These are phyloP conservation scores for Seira musarum DNA, from an alignment of 2,888 invertebrate species.

Conservation along the genomic window DNA sequence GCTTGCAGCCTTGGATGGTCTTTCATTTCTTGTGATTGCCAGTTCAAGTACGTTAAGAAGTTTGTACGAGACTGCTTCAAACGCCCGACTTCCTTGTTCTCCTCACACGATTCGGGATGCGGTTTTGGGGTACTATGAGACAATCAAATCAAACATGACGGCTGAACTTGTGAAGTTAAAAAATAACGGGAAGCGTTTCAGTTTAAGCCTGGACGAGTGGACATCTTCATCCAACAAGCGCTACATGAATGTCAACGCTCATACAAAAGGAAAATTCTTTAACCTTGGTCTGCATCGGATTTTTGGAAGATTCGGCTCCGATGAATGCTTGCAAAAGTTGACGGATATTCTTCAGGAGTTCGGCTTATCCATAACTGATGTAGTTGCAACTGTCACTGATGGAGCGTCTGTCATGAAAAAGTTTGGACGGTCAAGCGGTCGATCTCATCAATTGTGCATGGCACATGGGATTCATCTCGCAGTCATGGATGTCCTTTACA, in stretches of 20 bases:
- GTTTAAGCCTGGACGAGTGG: neutral
- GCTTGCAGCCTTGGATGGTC: neutral
- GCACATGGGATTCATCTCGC: constrained; percentile 57
- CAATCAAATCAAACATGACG: neutral
- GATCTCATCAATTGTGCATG: constrained; percentile 47
- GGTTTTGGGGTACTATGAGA: neutral
- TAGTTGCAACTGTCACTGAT: constrained; percentile 42
- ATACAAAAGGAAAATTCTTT: neutral
- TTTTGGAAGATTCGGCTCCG: neutral
- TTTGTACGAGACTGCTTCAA: neutral
- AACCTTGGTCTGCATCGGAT: neutral
- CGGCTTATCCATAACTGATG: constrained; percentile 22
- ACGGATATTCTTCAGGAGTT: constrained; percentile 23
- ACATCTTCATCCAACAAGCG: neutral
- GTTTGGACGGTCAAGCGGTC: constrained; percentile 28
- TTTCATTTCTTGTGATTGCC: neutral
- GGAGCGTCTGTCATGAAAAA: constrained; percentile 54
- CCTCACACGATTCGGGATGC: neutral
- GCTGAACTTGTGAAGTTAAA: neutral
- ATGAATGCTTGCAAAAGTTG: constrained; percentile 18
- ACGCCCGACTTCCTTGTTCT: neutral
- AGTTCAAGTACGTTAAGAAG: neutral
- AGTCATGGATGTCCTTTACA: constrained; percentile 46
- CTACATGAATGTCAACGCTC: neutral
- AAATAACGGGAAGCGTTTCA: neutral